Base-by-base conservation (phyloP, 2,113 vertebrate genomes). In the Danionella cerebrum region DNA sequence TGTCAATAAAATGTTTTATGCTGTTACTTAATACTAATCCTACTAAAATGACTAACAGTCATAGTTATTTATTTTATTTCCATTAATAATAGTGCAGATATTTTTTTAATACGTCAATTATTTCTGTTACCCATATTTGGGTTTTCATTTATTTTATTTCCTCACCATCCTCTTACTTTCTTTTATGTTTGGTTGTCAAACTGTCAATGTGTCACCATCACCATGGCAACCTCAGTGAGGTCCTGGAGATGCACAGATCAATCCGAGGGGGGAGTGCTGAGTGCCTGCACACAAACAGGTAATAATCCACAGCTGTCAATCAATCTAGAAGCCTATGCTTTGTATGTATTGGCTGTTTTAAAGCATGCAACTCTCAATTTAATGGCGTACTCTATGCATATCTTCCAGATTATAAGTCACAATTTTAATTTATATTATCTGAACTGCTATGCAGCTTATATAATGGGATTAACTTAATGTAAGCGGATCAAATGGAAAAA, bases 221-320 rank as follows among this genome's bases (percentile, higher is more conserved):
- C 91, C 92, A 91, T 89, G 93, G 89, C 93, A 89, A 90, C 87
- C 89, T 85, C 90, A 98, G 96, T 88, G 96, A 98, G 90, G 91
- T 93, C 91, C 93, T 94, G 87, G 93, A 95, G 91, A 90, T 93
- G 90, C 94, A 94, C 92, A 93, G 93, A 89, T 93, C 93, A 91
- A 93, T 98, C 86, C 93, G 95, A 84, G 96, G 95, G 80, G 93
- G 96, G 84, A 98, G 96, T 91, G 95, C 95, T 81, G 96, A 98
- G 87, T 97, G 95, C 91, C 94, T 98, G 84, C 94, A 97, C 86
- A 98, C 93, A 71, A 92, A 94, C 93, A 98, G 96, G 96, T 98
- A 98, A 94, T 69, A 58, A 47, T 27, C 53, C 18, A 47, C 25
- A 60, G 39, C 66, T 78, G 64, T 65, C 72, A 76, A 11, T 79